phyloP scores from a whole-genome alignment of 2,113 vertebrate species.

The Lota lota region DNA sequence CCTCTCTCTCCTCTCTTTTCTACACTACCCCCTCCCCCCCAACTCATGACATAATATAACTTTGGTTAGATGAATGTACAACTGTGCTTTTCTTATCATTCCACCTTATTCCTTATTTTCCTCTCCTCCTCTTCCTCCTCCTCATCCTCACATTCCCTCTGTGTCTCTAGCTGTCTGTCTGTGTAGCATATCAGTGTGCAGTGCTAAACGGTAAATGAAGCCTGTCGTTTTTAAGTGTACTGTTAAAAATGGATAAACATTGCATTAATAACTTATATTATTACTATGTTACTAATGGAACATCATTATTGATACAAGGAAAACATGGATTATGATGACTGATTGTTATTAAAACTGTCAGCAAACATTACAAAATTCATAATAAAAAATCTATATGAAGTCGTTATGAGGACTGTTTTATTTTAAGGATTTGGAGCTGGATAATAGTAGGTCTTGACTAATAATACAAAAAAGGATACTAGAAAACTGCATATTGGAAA shows the following conservation, averaged over 20 bases:
- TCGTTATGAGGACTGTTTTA: constrained; percentile 40
- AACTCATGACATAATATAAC: constrained; percentile 13
- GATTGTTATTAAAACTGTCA: constrained; percentile 72
- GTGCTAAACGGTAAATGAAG: constrained; percentile 79
- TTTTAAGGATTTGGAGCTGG: constrained; percentile 6
- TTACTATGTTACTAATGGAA: constrained; percentile 71
- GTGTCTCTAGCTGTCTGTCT: constrained; percentile 77
- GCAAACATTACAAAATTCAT: constrained; percentile 75
- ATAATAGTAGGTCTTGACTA: not conserved
- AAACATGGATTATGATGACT: constrained; percentile 67
- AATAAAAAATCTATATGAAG: constrained; percentile 79
- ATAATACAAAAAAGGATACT: not conserved
- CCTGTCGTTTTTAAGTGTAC: constrained; percentile 79
- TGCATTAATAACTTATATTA: constrained; percentile 75
- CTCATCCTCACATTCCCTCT: constrained; percentile 38
- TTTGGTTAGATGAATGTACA: constrained; percentile 69
- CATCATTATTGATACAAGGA: constrained; percentile 71
- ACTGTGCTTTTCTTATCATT: constrained; percentile 60
- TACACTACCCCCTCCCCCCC: constrained; percentile 29
- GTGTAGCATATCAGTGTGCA: constrained; percentile 78
- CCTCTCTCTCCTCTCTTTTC: constrained; percentile 17
- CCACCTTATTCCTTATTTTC: constrained; percentile 35
- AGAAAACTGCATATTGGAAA: too few relatives aligned
- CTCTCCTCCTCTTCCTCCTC: constrained; percentile 12
- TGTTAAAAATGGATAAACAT: constrained; percentile 74